A percentile compares a stretch with the other conserved stretches of the same genome.
phyloP scores from a whole-genome alignment of 2,797 vertebrate species.

The Poecile montanus region DNA sequence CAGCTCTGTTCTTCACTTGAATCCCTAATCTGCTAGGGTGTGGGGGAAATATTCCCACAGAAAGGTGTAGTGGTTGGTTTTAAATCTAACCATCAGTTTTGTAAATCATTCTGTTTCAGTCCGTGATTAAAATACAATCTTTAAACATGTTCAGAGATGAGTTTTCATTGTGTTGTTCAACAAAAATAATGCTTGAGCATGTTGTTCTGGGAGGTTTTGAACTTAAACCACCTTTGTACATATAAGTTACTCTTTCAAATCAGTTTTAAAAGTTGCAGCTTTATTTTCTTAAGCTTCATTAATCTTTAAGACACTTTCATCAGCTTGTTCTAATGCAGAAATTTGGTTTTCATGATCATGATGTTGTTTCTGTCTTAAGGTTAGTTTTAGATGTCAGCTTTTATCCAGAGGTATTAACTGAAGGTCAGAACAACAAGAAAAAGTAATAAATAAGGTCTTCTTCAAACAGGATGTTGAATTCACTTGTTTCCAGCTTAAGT shows the following conservation, averaged over 20 bases:
- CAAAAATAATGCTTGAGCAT: not conserved
- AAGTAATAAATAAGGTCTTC: not conserved
- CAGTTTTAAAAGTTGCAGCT: not conserved
- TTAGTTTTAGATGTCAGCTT: not conserved
- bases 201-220: not conserved
- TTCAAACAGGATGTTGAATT: not conserved
- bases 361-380: not conserved
- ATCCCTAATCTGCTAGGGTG: constrained; percentile 43
- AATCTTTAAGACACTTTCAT: not conserved
- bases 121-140: constrained; percentile 71
- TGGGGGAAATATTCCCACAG: constrained; percentile 55
- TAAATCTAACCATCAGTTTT: constrained; percentile 75
- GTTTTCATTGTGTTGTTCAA: constrained; percentile 46
- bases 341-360: not conserved
- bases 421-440: not conserved
- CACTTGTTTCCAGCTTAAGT: not conserved
- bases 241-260: not conserved
- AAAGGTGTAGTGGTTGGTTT: constrained; percentile 68
- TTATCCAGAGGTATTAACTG: constrained; percentile 3
- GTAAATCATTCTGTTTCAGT: constrained; percentile 74
- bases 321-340: not conserved
- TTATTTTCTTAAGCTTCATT: constrained; percentile 6
- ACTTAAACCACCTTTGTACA: not conserved
- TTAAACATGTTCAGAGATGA: constrained; percentile 64
- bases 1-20: constrained; percentile 55